Conservation (phyloP, 2,113 vertebrate species). For the Corythornis madagascariensis region DNA sequence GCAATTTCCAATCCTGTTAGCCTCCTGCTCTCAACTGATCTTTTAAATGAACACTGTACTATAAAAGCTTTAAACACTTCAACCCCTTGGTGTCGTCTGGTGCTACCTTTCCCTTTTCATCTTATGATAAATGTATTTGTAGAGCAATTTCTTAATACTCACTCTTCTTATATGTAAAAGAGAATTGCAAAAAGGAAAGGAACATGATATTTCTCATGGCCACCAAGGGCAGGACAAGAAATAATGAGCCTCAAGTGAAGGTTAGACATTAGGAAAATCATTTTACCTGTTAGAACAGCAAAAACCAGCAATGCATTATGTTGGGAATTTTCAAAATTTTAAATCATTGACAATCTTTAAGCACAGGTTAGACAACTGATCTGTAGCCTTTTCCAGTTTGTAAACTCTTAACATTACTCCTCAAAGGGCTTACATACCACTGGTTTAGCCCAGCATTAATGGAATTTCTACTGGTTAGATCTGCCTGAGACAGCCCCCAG, state of each 20-base stretch:
- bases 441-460: neutral
- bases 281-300: slow-evolving; percentile 1
- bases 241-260: slow-evolving; percentile 31
- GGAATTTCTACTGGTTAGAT: neutral
- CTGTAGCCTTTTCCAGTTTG: neutral
- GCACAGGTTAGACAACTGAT: neutral
- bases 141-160: slow-evolving; percentile 38
- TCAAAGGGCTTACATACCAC: neutral
- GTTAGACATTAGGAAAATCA: neutral
- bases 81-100: slow-evolving; percentile 7
- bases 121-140: slow-evolving; percentile 44
- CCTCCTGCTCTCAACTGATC: slow-evolving; percentile 35
- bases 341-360: neutral
- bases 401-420: neutral
- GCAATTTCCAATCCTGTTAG: slow-evolving; percentile 24
- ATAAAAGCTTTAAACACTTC: slow-evolving; percentile 55
- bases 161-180: slow-evolving; percentile 49
- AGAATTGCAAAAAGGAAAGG: slow-evolving; percentile 32
- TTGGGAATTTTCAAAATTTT: neutral
- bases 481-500: neutral
- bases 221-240: slow-evolving; percentile 24
- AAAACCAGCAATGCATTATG: neutral
- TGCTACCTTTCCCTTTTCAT: slow-evolving; percentile 41
- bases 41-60: slow-evolving; percentile 37
- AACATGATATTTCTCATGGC: slow-evolving; percentile 12